phyloP scores from a whole-genome alignment of 1,140 invertebrate genomes.

The Drosophila kepulauana region DNA sequence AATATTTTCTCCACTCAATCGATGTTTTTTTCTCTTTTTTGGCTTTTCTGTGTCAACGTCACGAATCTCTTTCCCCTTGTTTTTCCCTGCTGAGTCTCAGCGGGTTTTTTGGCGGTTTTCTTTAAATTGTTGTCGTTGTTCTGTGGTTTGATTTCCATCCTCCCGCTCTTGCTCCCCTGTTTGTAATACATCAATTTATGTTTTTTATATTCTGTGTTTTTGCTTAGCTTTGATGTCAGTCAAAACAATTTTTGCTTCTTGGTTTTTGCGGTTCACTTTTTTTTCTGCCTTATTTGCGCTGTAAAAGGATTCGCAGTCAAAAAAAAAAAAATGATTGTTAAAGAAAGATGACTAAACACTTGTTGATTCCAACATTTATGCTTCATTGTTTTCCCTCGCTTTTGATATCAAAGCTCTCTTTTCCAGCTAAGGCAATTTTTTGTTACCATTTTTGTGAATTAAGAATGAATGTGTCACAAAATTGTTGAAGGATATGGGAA shows the following conservation, averaged over 20 bases:
- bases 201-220: slow-evolving; percentile 6
- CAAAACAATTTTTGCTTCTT: slow-evolving; percentile 47
- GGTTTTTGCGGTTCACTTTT: slow-evolving; percentile 34
- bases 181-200: slow-evolving; percentile 28
- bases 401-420: background rate
- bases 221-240: slow-evolving; percentile 49
- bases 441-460: too few species aligned
- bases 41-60: slow-evolving; percentile 41
- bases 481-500: too few species aligned
- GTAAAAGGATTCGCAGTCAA: slow-evolving; percentile 17
- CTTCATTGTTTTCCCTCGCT: background rate
- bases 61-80: slow-evolving; percentile 5
- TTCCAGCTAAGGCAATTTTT: background rate
- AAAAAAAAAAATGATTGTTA: slow-evolving; percentile 11
- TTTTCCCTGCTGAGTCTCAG: slow-evolving; percentile 9
- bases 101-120: slow-evolving; percentile 49
- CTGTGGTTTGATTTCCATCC: slow-evolving; percentile 6
- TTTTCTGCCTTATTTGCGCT: background rate
- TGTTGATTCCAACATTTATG: slow-evolving; percentile 23
- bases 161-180: background rate
- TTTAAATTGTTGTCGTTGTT: slow-evolving; percentile 45
- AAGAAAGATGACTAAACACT: slow-evolving; percentile 24
- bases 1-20: background rate
- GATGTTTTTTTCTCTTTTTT: background rate
- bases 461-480: too few species aligned